Percentiles rank a stretch among this genome's conserved stretches.
phyloP scores from a whole-genome alignment of 2,888 invertebrate species.

The Criorhina ranunculi region DNA sequence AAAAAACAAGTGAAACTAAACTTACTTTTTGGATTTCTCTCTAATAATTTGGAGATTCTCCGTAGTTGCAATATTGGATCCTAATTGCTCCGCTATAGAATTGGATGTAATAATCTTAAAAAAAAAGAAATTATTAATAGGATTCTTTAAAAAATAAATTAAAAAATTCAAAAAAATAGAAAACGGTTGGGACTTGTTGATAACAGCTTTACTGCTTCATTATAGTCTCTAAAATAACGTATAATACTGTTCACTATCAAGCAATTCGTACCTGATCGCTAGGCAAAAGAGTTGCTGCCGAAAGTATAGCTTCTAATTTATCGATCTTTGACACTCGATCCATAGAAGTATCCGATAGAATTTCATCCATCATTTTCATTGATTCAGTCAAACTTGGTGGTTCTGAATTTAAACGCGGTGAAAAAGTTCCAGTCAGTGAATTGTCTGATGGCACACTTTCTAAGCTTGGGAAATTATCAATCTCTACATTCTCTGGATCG shows the following conservation, averaged over 20 bases:
- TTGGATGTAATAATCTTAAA: slow-evolving; percentile 82
- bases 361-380: slow-evolving; percentile 95
- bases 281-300: slow-evolving; percentile 90
- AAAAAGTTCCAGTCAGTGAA: slow-evolving; percentile 87
- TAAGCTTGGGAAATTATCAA: slow-evolving; percentile 89
- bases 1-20: too few relatives aligned
- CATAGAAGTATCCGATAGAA: slow-evolving; percentile 92
- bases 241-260: too few relatives aligned
- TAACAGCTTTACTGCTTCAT: too few relatives aligned
- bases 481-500: slow-evolving; percentile 89
- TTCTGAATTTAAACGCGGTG: slow-evolving; percentile 90
- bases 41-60: slow-evolving; percentile 84
- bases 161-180: neutral
- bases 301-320: slow-evolving; percentile 93
- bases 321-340: slow-evolving; percentile 94
- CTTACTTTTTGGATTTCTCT: slow-evolving; percentile 83
- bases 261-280: slow-evolving; percentile 85
- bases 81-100: slow-evolving; percentile 82
- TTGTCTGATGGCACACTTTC: slow-evolving; percentile 92
- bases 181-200: too few relatives aligned
- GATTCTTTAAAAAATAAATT: slow-evolving; percentile 11
- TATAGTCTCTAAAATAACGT: too few relatives aligned
- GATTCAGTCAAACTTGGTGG: slow-evolving; percentile 94
- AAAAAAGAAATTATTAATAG: slow-evolving; percentile 30
- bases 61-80: slow-evolving; percentile 82